Base-by-base conservation (phyloP, 2,113 vertebrate species). In the Vicugna pacos region DNA sequence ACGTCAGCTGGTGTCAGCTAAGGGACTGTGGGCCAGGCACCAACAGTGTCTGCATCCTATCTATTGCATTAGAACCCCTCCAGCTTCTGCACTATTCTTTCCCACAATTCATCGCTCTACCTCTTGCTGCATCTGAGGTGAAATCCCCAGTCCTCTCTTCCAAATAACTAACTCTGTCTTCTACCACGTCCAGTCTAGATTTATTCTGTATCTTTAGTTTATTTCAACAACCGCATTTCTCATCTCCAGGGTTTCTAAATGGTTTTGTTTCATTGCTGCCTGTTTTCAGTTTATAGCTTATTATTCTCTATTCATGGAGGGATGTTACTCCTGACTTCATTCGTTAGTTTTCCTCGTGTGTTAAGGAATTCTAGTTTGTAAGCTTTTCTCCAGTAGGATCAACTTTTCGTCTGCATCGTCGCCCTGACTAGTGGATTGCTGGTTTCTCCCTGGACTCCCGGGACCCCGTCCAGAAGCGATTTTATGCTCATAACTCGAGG, bases 231-330 rank as follows among this genome's bases (percentile, higher is more conserved):
- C 30, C 58, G 0, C 42, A 26, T 62, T 95, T 96, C 70, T 76
- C 64, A 86, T 35, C 80, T 48, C 48, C 26, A 81, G 54, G 54
- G 48, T 88, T 92, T 91, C 87, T 75, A 80, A 88, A 52, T 81
- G 54, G 30, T 35, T 84, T 28, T 86, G 54, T 38, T 64, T 88
- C 54, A 16, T 81, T 52, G 90, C 62, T 64, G n/a, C 35, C 35
- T 54, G 9, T 46, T 83, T 96, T 89, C 85, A 70, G 89, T 76
- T 77, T 92, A n/a, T 48, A 56, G 52, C 91, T 83, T 84, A 50
- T 64, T 73, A 42, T 91, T 76, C 14, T 70, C n/a, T 67, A 86
- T 79, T 58, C 80, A 64, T 54, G 26, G 42, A 56, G 60, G 32
- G 52, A 12, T 83, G 22, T 83, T 93, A 81, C 70, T 79, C 32